Evolutionary conservation across 2,888 invertebrate genomes (phyloP), one percentile per base, ranked within the genome.

Genomic region (Eustalomyia histrio): DNA sequence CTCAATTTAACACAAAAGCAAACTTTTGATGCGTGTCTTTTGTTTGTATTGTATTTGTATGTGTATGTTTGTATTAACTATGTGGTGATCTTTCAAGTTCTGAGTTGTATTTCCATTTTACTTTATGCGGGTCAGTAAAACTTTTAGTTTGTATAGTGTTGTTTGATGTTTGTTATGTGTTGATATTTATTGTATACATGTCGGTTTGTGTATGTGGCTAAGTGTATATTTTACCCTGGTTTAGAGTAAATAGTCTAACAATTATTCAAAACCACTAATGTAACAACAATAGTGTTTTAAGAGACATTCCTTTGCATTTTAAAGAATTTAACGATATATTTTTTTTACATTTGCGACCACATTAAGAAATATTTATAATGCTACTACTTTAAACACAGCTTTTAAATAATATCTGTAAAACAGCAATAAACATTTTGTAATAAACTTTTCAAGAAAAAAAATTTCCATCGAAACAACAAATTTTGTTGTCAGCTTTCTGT

Each of bases 1-100:
- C 81, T 78, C 67, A 78, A 81, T 78, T 78, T 71, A 78, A 78
- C 61, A 78, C 81, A 78, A 81, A 78, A 57, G 74, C 60, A 78
- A 81, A 78, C 50, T 78, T 52, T n/a, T 71, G 65, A 79, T 74
- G 79, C 64, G 64, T 74, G 50, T 58, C 72, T 61, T 72, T 72
- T 78, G 72, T 74, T 68, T 69, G 67, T 16, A 14, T 17, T 55
- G n/a, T 67, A 24, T 8, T 5, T 18, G 18, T 67, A 43, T 39
- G 43, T 67, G 55, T 55, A 18, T 17, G 14, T 55, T 58, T 63
- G 14, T 50, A 47, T 76, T 74, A 69, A 53, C 69, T 52, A 18
- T 76, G 74, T 17, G 76, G 78, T 78, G 67, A 81, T 81, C 78
- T 78, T 81, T 81, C 50, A 81, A 74, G 64, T 57, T 76, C 53